A percentile compares a stretch with the other conserved stretches of the same genome.
These are phyloP conservation scores for Diceros bicornis DNA, from an alignment of 2,797 vertebrate species.

Conservation along the genomic window DNA sequence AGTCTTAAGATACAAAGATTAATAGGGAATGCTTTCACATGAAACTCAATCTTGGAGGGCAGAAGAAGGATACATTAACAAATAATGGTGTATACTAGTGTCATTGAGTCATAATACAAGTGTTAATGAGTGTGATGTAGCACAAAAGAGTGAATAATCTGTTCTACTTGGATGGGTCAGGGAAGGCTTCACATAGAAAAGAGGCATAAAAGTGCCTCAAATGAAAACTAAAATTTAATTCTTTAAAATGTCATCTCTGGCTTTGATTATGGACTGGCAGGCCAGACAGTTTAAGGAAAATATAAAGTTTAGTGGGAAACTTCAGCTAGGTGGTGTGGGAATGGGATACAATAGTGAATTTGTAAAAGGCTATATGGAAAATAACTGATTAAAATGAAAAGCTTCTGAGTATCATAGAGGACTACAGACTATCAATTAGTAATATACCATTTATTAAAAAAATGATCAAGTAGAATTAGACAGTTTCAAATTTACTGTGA, in stretches of 20 bases:
- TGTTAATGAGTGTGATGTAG: not conserved
- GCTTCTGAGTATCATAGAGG: not conserved
- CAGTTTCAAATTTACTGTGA: not conserved
- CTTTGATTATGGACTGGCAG: slow-evolving; percentile 7
- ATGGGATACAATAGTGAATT: not conserved
- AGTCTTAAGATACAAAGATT: not conserved
- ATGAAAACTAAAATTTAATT: slow-evolving; percentile 38
- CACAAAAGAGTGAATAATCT: not conserved
- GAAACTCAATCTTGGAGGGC: slow-evolving; percentile 5
- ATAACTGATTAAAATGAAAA: slow-evolving; percentile 52
- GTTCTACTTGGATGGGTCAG: not conserved
- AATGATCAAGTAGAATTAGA: not conserved
- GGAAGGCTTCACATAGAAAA: not conserved
- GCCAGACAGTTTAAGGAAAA: slow-evolving; percentile 42
- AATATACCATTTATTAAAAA: slow-evolving; percentile 41
- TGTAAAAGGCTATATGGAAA: slow-evolving; percentile 30
- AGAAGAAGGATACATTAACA: not conserved
- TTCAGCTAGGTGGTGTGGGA: not conserved
- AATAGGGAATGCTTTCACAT: not conserved
- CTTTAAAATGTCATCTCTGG: slow-evolving; percentile 19
- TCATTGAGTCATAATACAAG: not conserved
- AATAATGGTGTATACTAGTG: not conserved
- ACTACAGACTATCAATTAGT: not conserved
- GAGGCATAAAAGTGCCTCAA: not conserved
- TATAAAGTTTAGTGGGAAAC: slow-evolving; percentile 22